These are phyloP conservation scores for Sitta europaea DNA, from an alignment of 2,113 vertebrate species.

Conservation along the genomic window DNA sequence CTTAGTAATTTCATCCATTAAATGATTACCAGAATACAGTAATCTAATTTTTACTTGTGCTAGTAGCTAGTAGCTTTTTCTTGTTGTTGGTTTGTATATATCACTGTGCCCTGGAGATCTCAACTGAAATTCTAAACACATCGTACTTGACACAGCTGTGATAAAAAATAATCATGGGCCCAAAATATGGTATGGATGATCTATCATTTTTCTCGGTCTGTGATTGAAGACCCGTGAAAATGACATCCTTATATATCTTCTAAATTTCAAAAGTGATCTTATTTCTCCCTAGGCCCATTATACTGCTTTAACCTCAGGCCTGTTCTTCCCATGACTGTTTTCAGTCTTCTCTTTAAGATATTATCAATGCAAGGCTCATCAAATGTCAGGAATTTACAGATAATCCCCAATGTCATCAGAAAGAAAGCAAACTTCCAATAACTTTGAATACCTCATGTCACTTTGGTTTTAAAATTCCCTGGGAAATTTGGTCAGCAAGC, in stretches of 20 bases:
- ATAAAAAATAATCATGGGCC: neutral
- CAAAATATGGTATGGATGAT: neutral
- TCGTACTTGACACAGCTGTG: neutral
- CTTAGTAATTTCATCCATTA: neutral
- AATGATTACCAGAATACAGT: rapidly evolving
- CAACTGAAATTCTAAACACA: neutral
- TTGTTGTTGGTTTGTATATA: neutral
- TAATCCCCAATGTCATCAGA: neutral
- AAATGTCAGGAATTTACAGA: neutral
- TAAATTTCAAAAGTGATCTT: neutral
- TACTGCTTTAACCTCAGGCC: neutral
- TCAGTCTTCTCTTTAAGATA: neutral
- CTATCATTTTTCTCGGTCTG: neutral
- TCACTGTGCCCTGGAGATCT: neutral
- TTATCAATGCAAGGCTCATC: neutral
- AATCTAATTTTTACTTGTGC: neutral
- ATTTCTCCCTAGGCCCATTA: neutral
- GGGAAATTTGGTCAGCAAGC: neutral
- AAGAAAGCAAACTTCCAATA: neutral
- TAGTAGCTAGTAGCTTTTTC: neutral
- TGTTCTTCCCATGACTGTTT: neutral
- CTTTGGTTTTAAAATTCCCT: neutral
- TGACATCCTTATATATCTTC: neutral
- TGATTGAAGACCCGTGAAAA: neutral
- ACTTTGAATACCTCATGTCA: neutral